These are phyloP conservation scores for Heterochromis multidens DNA, from an alignment of 2,113 vertebrate genomes.

Conservation along the genomic window DNA sequence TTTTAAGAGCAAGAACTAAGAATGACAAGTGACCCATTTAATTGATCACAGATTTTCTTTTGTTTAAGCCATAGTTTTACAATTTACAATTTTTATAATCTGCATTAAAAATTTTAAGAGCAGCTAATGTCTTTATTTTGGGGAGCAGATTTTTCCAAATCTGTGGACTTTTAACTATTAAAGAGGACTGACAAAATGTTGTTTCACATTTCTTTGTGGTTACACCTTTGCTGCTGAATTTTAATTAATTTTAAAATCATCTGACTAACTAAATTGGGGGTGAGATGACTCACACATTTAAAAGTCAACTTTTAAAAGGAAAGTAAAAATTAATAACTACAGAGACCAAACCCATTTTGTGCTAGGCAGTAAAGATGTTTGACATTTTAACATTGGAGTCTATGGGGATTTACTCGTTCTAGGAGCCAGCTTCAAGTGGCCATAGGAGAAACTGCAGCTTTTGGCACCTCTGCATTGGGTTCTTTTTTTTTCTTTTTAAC, in stretches of 20 bases:
- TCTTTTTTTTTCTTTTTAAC: no score
- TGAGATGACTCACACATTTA: background rate
- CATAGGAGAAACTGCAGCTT: background rate
- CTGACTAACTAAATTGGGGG: background rate
- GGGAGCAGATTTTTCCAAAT: background rate
- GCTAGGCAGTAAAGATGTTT: background rate
- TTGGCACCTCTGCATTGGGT: background rate
- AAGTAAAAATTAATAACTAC: background rate
- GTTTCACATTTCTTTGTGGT: background rate
- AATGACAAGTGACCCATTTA: background rate
- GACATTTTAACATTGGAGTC: background rate
- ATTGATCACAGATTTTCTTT: fast-evolving
- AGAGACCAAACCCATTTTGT: background rate
- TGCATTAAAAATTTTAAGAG: background rate
- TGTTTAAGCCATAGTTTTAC: background rate
- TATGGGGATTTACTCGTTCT: background rate
- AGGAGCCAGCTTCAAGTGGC: background rate
- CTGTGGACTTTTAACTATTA: background rate
- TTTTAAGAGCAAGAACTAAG: background rate
- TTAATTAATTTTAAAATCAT: background rate
- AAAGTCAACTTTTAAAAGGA: background rate
- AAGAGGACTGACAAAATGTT: background rate
- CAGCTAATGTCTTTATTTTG: background rate
- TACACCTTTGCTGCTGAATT: background rate
- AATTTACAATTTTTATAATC: no score